Evolutionary conservation across 1,140 invertebrate species (phyloP), one percentile per base, ranked within the genome.

Genomic region (Brachionus paranguensis): DNA sequence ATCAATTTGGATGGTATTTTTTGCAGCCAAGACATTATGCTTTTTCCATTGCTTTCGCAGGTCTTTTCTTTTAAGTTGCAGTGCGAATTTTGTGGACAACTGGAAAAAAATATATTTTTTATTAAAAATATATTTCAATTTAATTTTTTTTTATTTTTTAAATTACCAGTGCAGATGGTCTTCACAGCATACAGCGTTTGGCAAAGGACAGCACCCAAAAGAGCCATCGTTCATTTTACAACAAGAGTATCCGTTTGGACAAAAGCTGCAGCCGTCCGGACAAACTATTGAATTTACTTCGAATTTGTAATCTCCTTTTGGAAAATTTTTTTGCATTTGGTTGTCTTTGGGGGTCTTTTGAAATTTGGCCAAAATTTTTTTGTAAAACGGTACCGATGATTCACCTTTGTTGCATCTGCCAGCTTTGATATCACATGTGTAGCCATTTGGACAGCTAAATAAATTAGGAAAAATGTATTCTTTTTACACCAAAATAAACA

Each of bases 131-230:
- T 41, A 2, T n/a, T 0, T 5, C 33, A 53, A 14, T 12, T 55
- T 53, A 4, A 14, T 12, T 17, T 78, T 50, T 27, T 45, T 14
- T 5, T 24, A 55, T 17, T 12, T 29, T 1, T 7, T 1, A 20
- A 53, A 7, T 55, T 79, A 79, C 76, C 88, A 89, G 78, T 88
- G 88, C 7, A 85, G 29, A 79, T 86, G 83, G 68, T 89, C 88
- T 78, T 64, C 64, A 83, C 88, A 88, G 68, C 88, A 88, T 7
- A 86, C 85, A 43, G 87, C 88, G 50, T 76, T 76, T 50, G 72
- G 72, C 10, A 76, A 50, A 27, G 72, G 72, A 76, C 68, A 83
- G 33, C 81, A 83, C 3, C 81, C 81, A 41, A 70, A 83, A 5
- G 60, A 68, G n/a, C 64, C 64, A 68, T 83, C 60, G 20, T 10